Base-by-base conservation (phyloP, 2,888 invertebrate genomes). In the Himalopsyche anomala region DNA sequence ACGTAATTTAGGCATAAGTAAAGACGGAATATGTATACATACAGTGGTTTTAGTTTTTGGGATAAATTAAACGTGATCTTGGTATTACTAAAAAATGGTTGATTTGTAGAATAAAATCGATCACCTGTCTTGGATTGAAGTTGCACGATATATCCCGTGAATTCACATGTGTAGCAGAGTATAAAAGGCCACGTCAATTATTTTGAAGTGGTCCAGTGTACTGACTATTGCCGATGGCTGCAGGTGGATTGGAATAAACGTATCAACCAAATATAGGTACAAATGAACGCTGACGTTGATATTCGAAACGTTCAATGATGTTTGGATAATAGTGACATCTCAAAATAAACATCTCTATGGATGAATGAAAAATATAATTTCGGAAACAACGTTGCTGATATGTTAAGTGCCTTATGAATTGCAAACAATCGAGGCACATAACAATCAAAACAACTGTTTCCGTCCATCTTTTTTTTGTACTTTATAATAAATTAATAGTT, bases 161-260 rank as follows among this genome's bases (percentile, higher is more conserved):
- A 51, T 51, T 51, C 40, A 80, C 36, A 54, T 55, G 19, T 42
- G 55, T 56, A n/a, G 42, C 62, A 19, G 74, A n/a, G 62, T 82
- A 82, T 40, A 81, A 87, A 83, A 85, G 85, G 80, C 79, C 56
- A 82, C 79, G 85, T 84, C 85, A 84, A 87, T 85, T 85, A 85
- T 82, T 85, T 85, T 85, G 82, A 87, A 84, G 83, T 74, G 84
- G 85, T 74, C 80, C 69, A n/a, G 38, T 28, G 15, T 40, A 42
- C 56, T 81, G 45, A 38, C 19, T 62, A 74, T 17, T 40, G 83
- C 84, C 54, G 45, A 84, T 79, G 54, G 80, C 45, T 86, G 80
- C 86, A 55, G 38, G 79, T 79, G 84, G 83, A 85, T 85, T 85
- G 62, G 56, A 80, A 83, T 87, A 87, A 87, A 38, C 85, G 80